Conservation (phyloP, 2,888 invertebrate genomes). For the Harpalus rubripes region DNA sequence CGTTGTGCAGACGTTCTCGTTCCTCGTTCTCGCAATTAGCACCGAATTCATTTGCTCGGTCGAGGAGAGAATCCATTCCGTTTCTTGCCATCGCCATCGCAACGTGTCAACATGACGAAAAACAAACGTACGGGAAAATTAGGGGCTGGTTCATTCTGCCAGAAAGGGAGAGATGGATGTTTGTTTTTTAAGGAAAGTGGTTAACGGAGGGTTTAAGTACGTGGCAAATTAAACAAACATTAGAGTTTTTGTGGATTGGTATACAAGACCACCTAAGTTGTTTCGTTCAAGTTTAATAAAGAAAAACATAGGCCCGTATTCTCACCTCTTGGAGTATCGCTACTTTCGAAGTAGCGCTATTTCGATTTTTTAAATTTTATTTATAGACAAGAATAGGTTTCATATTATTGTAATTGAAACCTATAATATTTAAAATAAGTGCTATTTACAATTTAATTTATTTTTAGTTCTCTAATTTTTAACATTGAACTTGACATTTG, state of each 20-base stretch:
- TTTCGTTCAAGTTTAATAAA: too few species aligned
- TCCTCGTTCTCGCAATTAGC: slow-evolving; percentile 53
- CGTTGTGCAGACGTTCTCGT: slow-evolving; percentile 7
- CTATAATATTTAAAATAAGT: too few species aligned
- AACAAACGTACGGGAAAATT: not conserved
- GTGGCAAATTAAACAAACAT: not conserved
- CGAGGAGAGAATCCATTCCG: not conserved
- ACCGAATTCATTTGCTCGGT: slow-evolving; percentile 39
- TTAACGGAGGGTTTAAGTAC: not conserved
- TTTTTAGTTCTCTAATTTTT: too few species aligned
- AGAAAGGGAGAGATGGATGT: not conserved
- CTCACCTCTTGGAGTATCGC: too few species aligned
- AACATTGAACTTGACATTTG: too few species aligned
- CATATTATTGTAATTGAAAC: too few species aligned
- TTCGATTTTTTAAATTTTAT: too few species aligned
- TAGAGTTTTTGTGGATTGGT: not conserved
- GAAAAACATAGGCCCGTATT: too few species aligned
- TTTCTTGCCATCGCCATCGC: not conserved
- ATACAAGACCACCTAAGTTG: not conserved
- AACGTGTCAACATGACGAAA: slow-evolving; percentile 26
- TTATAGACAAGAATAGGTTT: too few species aligned
- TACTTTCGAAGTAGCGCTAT: too few species aligned
- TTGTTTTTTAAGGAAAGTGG: not conserved
- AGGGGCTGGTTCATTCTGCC: not conserved
- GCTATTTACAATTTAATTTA: too few species aligned